A percentile compares a stretch with the other conserved stretches of the same genome.
Evolutionary conservation across 2,888 invertebrate species (phyloP).

Genomic region (Standfussiana lucernea): DNA sequence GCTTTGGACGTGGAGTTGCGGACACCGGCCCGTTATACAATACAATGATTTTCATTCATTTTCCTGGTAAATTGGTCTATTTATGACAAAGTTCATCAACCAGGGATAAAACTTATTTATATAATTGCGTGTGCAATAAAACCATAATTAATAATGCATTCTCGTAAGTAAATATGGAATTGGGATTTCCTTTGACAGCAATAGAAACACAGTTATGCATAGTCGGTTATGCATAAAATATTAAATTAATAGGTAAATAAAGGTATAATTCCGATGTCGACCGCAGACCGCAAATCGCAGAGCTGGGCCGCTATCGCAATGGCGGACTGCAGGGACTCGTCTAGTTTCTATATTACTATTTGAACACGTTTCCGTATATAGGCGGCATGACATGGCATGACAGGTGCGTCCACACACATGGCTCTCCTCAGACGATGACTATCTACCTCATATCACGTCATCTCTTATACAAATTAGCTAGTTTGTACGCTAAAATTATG

Average conservation of each 20-base stretch:
- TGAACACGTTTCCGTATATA: background rate
- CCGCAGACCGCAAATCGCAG: background rate
- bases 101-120: background rate
- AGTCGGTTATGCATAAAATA: background rate
- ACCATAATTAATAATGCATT: background rate
- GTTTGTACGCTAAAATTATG: slow-evolving; percentile 31
- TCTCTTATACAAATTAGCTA: background rate
- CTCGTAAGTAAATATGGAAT: background rate
- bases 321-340: background rate
- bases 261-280: background rate
- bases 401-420: background rate
- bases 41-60: background rate
- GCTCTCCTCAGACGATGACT: background rate
- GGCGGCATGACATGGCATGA: background rate
- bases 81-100: slow-evolving; percentile 12
- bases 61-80: slow-evolving; percentile 32
- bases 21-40: too few species aligned
- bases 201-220: background rate
- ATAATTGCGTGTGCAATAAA: background rate
- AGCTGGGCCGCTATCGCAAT: background rate
- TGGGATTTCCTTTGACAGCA: background rate
- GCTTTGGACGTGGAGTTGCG: too few species aligned
- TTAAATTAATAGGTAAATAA: background rate
- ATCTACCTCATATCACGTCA: slow-evolving; percentile 16
- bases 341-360: background rate